Base-by-base conservation (phyloP, 2,888 invertebrate genomes). In the Brenthis hecate region DNA sequence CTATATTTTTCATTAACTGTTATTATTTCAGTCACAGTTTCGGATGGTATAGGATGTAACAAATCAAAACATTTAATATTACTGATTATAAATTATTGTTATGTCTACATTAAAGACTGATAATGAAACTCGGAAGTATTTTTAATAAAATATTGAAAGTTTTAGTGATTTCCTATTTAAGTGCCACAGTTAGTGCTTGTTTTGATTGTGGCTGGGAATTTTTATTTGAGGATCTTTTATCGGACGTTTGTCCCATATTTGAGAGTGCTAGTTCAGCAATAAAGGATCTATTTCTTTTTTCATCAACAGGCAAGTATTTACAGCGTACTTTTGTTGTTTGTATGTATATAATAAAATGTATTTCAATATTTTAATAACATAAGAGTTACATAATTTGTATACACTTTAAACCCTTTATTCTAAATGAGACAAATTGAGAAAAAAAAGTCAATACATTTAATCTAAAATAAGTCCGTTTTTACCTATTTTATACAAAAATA, bases 141-240 rank as follows among this genome's bases (percentile, higher is more conserved):
- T 72, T 57, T 72, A 72, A 72, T 72, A 75, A 73, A 76, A 81
- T 69, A 14, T 76, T 83, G 56, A 73, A 75, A 68, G 66, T 80
- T 65, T 75, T 78, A 56, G 69, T 76, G 68, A 62, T 83, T 57
- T 72, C 83, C 69, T 73, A 81, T 68, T 74, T 84, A 51, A 76
- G 76, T 65, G 80, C 77, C 13, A 74, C 75, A 70, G 84, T 78
- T 3, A 80, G 78, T 74, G 85, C 81, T 6, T 87, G 86, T 73
- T 83, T 83, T 69, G 80, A 84, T n/a, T 77, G 79, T 14, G 88
- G 83, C 3, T 87, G 85, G 88, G 89, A 89, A 47, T 84, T 83
- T 57, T 75, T 89, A 55, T 80, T 83, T 8, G 87, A 87, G 13
- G 88, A 90, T 56, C 67, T 90, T 32, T 74, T 88, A 6, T 74